Conservation (phyloP, 2,797 vertebrate genomes). For the Pseudotriccus pelzelni region DNA sequence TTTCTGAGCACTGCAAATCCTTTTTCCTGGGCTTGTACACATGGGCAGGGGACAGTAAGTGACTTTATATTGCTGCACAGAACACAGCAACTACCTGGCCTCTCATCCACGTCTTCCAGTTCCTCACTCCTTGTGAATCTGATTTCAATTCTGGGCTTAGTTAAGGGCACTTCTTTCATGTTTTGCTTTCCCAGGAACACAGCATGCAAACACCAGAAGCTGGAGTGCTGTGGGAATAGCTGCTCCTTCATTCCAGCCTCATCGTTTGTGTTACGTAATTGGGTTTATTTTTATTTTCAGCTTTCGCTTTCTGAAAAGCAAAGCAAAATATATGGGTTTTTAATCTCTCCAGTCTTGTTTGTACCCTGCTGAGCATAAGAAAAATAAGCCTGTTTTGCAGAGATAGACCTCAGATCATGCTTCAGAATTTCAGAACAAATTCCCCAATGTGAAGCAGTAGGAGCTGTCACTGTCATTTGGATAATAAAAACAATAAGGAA, state of each 20-base stretch:
- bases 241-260: not conserved
- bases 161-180: not conserved
- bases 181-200: not conserved
- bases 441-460: not conserved
- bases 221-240: not conserved
- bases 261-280: not conserved
- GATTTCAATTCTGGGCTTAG: not conserved
- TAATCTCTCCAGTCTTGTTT: not conserved
- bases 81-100: not conserved
- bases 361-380: not conserved
- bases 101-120: not conserved
- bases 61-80: not conserved
- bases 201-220: not conserved
- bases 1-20: not conserved
- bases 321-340: not conserved
- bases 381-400: not conserved
- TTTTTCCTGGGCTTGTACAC: not conserved
- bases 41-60: not conserved
- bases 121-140: not conserved
- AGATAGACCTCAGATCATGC: not conserved
- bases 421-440: not conserved
- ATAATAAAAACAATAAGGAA: not conserved
- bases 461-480: not conserved
- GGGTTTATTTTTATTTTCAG: slow-evolving; percentile 37
- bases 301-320: not conserved